Evolutionary conservation across 2,113 vertebrate genomes (phyloP).

Genomic region (Fregata magnificens): DNA sequence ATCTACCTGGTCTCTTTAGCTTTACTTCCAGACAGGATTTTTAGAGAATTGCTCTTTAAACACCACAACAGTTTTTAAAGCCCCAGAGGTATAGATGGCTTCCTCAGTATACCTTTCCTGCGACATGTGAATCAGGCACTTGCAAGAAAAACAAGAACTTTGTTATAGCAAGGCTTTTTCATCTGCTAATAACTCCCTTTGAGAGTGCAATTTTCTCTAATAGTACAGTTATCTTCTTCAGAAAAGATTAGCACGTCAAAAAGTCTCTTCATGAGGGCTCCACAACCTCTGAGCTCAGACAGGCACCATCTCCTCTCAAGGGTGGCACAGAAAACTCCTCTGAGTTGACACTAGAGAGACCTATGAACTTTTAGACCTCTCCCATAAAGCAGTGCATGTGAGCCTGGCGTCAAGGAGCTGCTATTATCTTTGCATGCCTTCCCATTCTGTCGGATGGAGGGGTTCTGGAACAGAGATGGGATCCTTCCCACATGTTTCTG

Average conservation of each 20-base stretch:
- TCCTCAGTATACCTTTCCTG: background rate
- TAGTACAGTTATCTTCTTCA: background rate
- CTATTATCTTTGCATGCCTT: background rate
- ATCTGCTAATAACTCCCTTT: background rate
- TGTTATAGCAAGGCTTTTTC: background rate
- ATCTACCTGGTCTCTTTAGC: background rate
- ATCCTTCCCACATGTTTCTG: background rate
- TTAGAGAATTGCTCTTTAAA: background rate
- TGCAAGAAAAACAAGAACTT: background rate
- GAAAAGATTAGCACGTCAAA: background rate
- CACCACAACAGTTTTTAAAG: background rate
- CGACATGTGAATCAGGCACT: background rate
- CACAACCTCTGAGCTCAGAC: background rate
- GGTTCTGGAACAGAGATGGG: background rate
- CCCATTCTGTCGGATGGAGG: background rate
- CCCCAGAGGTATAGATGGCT: background rate
- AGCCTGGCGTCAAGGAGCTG: background rate
- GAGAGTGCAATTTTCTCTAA: background rate
- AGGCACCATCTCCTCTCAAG: background rate
- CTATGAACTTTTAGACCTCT: background rate
- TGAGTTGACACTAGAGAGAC: background rate
- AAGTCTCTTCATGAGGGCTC: background rate
- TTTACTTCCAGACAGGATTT: background rate
- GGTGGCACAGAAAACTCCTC: background rate
- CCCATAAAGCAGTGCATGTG: background rate